Percentiles rank a stretch among this genome's conserved stretches.
Conservation (phyloP, 2,888 invertebrate genomes). For the Galerucella calmariensis region DNA sequence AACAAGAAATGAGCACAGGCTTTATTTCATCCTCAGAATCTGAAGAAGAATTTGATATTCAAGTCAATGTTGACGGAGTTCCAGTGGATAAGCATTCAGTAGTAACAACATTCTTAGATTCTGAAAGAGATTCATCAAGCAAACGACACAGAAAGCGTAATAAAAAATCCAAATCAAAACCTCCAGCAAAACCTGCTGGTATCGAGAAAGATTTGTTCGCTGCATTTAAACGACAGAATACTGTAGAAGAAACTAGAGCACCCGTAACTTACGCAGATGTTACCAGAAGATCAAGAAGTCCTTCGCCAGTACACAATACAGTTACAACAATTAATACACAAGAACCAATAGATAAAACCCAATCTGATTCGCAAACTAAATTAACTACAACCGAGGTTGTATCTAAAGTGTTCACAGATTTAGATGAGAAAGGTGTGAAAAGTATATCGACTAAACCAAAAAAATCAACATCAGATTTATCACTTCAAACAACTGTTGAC, state of each 20-base stretch:
- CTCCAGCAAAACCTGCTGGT: constrained; percentile 26
- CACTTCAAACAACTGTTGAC: constrained; percentile 45
- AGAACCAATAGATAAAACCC: constrained; percentile 2
- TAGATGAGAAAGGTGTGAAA: constrained; percentile 53
- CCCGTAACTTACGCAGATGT: constrained; percentile 59
- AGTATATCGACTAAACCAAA: constrained; percentile 44
- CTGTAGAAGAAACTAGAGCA: constrained; percentile 48
- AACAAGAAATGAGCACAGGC: constrained; percentile 15
- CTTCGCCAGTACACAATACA: constrained; percentile 46
- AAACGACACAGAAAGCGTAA: constrained; percentile 47
- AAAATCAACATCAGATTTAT: constrained; percentile 25
- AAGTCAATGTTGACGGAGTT: constrained; percentile 57
- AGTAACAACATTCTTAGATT: constrained; percentile 50
- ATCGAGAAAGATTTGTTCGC: constrained; percentile 53
- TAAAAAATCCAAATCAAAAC: constrained; percentile 43
- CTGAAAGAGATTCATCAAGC: constrained; percentile 49
- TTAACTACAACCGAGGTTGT: constrained; percentile 46
- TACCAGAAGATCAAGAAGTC: constrained; percentile 52
- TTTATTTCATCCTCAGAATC: constrained; percentile 37
- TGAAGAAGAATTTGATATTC: constrained; percentile 55
- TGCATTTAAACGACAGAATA: constrained; percentile 55
- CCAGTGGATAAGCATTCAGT: constrained; percentile 49
- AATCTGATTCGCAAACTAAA: background rate
- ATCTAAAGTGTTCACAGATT: constrained; percentile 56
- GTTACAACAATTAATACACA: constrained; percentile 4